Evolutionary conservation across 1,140 invertebrate genomes (phyloP).

Genomic region (Pseudomyrmex pallidus): DNA sequence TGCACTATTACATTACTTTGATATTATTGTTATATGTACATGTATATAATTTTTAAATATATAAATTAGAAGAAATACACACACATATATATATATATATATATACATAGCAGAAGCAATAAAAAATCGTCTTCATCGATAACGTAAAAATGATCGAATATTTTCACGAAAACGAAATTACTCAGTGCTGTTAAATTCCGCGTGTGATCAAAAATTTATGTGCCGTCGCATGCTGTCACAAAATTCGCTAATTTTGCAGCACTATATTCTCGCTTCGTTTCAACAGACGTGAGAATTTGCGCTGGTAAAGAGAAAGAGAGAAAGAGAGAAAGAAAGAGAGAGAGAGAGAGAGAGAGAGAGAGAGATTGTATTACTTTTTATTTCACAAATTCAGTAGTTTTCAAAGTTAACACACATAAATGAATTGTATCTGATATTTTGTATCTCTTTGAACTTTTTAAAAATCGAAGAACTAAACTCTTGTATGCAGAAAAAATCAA

Average conservation of each 20-base stretch:
- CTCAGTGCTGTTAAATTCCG: slow-evolving; percentile 41
- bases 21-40: no score
- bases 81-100: no score
- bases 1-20: background rate
- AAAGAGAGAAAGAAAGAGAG: no score
- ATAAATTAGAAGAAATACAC: no score
- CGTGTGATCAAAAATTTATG: slow-evolving; percentile 52
- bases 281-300: slow-evolving; percentile 39
- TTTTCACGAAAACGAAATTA: slow-evolving; percentile 59
- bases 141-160: slow-evolving; percentile 44
- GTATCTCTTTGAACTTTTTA: slow-evolving; percentile 12
- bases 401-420: slow-evolving; percentile 1
- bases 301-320: slow-evolving; percentile 11
- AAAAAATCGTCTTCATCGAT: slow-evolving; percentile 48
- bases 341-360: no score
- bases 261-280: slow-evolving; percentile 44
- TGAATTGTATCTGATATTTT: slow-evolving; percentile 30
- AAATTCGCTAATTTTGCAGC: slow-evolving; percentile 52
- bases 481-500: background rate
- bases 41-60: no score
- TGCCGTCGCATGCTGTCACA: slow-evolving; percentile 37
- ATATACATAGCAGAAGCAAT: slow-evolving; percentile 22
- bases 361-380: slow-evolving; percentile 42
- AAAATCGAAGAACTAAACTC: slow-evolving; percentile 14
- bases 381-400: slow-evolving; percentile 24